phyloP scores from a whole-genome alignment of 2,797 vertebrate species.

The Channallabes apus region DNA sequence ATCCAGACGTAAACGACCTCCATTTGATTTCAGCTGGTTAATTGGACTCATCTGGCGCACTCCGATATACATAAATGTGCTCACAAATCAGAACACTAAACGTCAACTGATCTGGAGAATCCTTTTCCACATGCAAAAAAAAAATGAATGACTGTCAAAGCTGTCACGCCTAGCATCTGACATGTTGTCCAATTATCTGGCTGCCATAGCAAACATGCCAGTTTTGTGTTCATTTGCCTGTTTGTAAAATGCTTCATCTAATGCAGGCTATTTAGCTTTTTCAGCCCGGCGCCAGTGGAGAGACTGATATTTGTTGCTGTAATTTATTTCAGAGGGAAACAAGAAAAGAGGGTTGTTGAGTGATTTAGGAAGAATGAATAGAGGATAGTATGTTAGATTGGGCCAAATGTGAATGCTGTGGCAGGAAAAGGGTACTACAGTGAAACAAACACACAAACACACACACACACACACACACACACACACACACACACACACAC shows the following conservation, averaged over 20 bases:
- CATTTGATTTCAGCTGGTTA: conserved; percentile 72
- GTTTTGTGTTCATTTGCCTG: conserved; percentile 29
- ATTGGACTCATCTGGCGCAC: conserved; percentile 69
- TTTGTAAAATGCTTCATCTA: conserved; percentile 32
- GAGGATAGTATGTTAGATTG: conserved; percentile 31
- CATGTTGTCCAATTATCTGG: conserved; percentile 60
- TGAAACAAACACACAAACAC: too few species aligned
- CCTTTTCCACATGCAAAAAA: conserved; percentile 45
- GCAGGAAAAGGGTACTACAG: conserved; percentile 27
- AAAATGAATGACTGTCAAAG: conserved; percentile 60
- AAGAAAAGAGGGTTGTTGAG: not conserved
- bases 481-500: conserved; percentile 29
- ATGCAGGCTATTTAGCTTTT: conserved; percentile 14
- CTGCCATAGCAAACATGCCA: conserved; percentile 25
- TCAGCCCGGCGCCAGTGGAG: not conserved
- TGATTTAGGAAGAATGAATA: conserved; percentile 37
- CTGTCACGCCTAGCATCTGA: conserved; percentile 38
- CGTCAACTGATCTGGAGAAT: conserved; percentile 52
- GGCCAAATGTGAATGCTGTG: conserved; percentile 32
- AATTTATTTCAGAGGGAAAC: conserved; percentile 29
- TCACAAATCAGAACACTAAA: conserved; percentile 47
- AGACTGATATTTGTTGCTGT: conserved; percentile 10
- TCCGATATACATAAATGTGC: conserved; percentile 58
- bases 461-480: conserved; percentile 34
- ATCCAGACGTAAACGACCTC: conserved; percentile 67